Base-by-base conservation (phyloP, 2,113 vertebrate genomes). In the Sakesphorus luctuosus region DNA sequence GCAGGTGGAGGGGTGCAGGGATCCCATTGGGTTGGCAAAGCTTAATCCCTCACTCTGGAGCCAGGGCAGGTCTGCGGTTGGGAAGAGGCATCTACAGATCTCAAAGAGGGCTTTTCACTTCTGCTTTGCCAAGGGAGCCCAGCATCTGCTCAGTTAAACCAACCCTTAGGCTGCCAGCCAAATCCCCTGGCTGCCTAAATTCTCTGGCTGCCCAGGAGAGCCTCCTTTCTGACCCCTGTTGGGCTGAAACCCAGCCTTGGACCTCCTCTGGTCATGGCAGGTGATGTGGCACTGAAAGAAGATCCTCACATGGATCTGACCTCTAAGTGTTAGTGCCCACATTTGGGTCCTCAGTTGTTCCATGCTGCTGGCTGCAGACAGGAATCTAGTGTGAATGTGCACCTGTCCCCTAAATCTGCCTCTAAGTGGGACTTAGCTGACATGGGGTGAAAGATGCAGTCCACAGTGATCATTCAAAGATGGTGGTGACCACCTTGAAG, bases 21-120 rank as follows among this genome's bases (percentile, higher is more conserved):
- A 19, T 35, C 35, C 29, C 19, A 29, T 38, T 1, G 3, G 36
- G 50, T 50, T 90, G 63, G 78, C 49, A 61, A 36, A 87, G 40
- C 46, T 18, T 0, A 0, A 90, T 26, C 44, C 53, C 86, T 44
- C 0, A 2, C 50, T 81, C 35, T 0, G 2, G 59, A 90, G 21
- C 35, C 72, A 72, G 46, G 63, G 36, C n/a, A 84, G 47, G 40
- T 53, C 82, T 91, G 72, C 0, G 21, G 84, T 11, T 80, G 59
- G 53, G 63, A 83, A 75, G 40, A 74, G 77, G 35, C 26, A 65
- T 11, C 44, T 88, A 36, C 25, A 49, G n/a, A n/a, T n/a, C n/a
- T n/a, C n/a, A n/a, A n/a, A n/a, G n/a, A n/a, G 59, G 46, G 35
- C 47, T 82, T 40, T 75, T 79, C 2, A 3, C 36, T 82, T 67